These are phyloP conservation scores for Trichosurus vulpecula DNA, from an alignment of 2,797 vertebrate genomes.

Conservation along the genomic window DNA sequence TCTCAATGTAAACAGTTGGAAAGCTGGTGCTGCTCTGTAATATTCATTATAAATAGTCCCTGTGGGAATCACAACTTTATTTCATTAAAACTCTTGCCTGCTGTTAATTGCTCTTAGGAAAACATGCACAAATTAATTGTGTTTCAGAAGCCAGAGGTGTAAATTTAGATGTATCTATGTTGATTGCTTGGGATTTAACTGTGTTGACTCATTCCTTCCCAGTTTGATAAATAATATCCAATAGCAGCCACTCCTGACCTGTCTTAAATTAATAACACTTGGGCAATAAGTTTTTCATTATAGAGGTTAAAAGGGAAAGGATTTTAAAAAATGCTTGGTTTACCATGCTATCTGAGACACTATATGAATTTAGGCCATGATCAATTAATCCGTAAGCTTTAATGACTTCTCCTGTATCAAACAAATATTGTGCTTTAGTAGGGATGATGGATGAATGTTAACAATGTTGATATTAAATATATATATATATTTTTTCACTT, in stretches of 20 bases:
- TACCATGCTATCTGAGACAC: slow-evolving; percentile 54
- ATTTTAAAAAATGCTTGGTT: slow-evolving; percentile 63
- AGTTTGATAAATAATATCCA: background rate
- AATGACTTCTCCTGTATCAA: slow-evolving; percentile 68
- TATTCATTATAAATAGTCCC: slow-evolving; percentile 81
- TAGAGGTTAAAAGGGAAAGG: slow-evolving; percentile 45
- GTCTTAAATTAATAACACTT: slow-evolving; percentile 62
- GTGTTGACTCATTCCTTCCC: slow-evolving; percentile 50
- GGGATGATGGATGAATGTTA: slow-evolving; percentile 59
- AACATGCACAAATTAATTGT: slow-evolving; percentile 80
- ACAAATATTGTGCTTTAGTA: slow-evolving; percentile 64
- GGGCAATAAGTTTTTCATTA: slow-evolving; percentile 42
- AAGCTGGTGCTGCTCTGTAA: slow-evolving; percentile 75
- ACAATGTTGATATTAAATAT: slow-evolving; percentile 47
- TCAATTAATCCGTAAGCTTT: slow-evolving; percentile 77
- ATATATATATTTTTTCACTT: slow-evolving; percentile 21
- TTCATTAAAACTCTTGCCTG: slow-evolving; percentile 82
- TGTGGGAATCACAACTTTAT: slow-evolving; percentile 80
- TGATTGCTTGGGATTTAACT: slow-evolving; percentile 53
- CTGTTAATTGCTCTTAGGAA: slow-evolving; percentile 83
- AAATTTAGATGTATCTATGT: slow-evolving; percentile 63
- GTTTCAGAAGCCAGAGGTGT: slow-evolving; percentile 72
- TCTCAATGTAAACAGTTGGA: slow-evolving; percentile 81
- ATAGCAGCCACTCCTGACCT: slow-evolving; percentile 40
- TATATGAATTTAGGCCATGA: slow-evolving; percentile 56